phyloP scores from a whole-genome alignment of 2,113 vertebrate genomes.

The Anarrhichthys ocellatus region DNA sequence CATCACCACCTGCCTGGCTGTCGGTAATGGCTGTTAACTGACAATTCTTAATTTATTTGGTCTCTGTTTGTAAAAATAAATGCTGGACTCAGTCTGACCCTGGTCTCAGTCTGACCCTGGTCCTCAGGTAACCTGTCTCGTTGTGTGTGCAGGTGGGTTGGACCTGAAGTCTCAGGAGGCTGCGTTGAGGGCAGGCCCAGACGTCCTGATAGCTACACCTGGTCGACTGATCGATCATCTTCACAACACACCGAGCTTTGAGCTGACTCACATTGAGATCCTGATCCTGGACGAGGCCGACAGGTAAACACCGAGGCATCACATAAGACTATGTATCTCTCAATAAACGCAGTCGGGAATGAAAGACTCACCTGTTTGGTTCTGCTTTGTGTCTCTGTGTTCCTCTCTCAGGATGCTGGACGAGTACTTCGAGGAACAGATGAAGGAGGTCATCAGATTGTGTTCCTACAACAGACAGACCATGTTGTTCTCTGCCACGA shows the following conservation, averaged over 20 bases:
- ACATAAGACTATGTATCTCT: too few species aligned
- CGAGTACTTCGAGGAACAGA: conserved; percentile 99
- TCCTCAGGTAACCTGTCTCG: not conserved
- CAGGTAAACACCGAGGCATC: conserved; percentile 75
- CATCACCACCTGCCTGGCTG: conserved; percentile 91
- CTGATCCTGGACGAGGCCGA: conserved; percentile 97
- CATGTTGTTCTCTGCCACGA: conserved; percentile 98
- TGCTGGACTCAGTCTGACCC: not conserved
- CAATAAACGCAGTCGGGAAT: too few species aligned
- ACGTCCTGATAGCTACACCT: conserved; percentile 95
- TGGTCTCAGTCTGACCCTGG: not conserved
- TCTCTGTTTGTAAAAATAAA: not conserved
- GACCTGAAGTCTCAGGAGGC: conserved; percentile 97
- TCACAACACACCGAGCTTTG: conserved; percentile 97
- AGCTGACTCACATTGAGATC: conserved; percentile 93
- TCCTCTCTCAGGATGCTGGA: conserved; percentile 91
- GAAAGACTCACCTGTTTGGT: not conserved
- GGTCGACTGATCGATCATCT: conserved; percentile 97
- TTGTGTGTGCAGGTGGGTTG: conserved; percentile 87
- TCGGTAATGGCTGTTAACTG: conserved; percentile 83
- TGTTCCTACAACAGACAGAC: conserved; percentile 95
- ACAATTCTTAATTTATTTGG: not conserved
- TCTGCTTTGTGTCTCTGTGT: not conserved
- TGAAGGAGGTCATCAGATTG: conserved; percentile 97
- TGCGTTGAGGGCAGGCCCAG: conserved; percentile 90